A percentile compares a stretch with the other conserved stretches of the same genome.
phyloP scores from a whole-genome alignment of 2,888 invertebrate genomes.

The Oxycera nigricornis region DNA sequence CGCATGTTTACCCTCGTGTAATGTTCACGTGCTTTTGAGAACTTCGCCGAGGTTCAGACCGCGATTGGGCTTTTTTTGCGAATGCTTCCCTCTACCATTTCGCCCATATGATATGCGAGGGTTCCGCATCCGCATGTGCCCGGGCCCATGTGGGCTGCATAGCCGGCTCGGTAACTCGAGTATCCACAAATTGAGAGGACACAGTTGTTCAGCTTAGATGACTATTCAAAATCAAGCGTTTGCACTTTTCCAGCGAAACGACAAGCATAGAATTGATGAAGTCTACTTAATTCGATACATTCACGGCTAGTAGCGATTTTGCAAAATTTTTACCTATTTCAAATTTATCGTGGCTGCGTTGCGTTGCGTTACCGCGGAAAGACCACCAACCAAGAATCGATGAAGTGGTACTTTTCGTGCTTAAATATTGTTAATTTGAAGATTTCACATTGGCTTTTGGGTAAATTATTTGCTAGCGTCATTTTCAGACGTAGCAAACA shows the following conservation, averaged over 20 bases:
- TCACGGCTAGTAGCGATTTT: neutral
- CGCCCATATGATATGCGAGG: neutral
- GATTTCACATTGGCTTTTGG: neutral
- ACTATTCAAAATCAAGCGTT: conserved; percentile 6
- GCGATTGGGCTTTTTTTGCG: neutral
- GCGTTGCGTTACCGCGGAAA: neutral
- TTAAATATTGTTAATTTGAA: conserved; percentile 8
- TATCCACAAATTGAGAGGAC: neutral
- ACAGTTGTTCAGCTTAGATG: neutral
- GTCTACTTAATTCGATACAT: conserved; percentile 16
- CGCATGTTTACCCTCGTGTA: conserved; percentile 5
- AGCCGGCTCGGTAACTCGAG: neutral
- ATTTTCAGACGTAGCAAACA: conserved; percentile 2
- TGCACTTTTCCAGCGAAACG: neutral
- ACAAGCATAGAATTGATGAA: neutral
- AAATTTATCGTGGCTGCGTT: neutral
- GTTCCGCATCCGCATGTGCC: no score
- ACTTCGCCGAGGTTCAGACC: neutral
- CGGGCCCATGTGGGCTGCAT: no score
- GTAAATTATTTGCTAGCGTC: neutral
- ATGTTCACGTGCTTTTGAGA: conserved; percentile 3
- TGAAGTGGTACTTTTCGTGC: neutral
- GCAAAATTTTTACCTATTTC: conserved; percentile 13
- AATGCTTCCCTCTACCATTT: neutral
- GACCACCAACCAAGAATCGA: conserved; percentile 2